These are phyloP conservation scores for Drosophila acutilabella DNA, from an alignment of 2,888 invertebrate genomes.

Conservation along the genomic window DNA sequence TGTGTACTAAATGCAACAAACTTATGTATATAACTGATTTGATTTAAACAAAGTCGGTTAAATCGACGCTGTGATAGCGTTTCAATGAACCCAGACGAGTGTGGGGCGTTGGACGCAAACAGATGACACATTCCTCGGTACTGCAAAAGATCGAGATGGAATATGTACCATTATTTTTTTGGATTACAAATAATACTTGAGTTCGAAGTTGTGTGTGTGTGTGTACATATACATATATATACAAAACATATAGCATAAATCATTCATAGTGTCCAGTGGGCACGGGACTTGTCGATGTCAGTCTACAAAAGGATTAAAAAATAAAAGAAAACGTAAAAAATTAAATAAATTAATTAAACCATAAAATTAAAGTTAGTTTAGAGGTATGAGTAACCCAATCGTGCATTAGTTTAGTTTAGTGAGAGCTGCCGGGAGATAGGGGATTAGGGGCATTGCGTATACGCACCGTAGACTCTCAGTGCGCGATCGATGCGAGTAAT, in stretches of 20 bases:
- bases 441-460: constrained; percentile 53
- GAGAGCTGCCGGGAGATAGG: constrained; percentile 15
- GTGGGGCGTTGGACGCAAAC: constrained; percentile 77
- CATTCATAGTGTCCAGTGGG: constrained; percentile 81
- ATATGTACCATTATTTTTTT: not conserved
- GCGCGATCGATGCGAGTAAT: constrained; percentile 92
- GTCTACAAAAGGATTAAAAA: constrained; percentile 72
- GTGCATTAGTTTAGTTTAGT: constrained; percentile 44
- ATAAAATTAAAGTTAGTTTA: not conserved
- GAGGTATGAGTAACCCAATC: constrained; percentile 27
- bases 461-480: constrained; percentile 92
- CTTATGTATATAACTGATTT: not conserved
- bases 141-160: constrained; percentile 63
- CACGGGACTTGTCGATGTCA: constrained; percentile 83
- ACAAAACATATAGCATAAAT: constrained; percentile 31
- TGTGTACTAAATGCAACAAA: constrained; percentile 5
- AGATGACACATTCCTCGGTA: constrained; percentile 83
- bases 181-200: not conserved
- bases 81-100: constrained; percentile 62
- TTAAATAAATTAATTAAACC: constrained; percentile 38
- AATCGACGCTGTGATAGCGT: constrained; percentile 69
- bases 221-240: constrained; percentile 31
- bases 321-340: constrained; percentile 30
- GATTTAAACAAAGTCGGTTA: constrained; percentile 77
- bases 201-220: no score